phyloP scores from a whole-genome alignment of 2,797 vertebrate species.

The Sardinella longiceps region DNA sequence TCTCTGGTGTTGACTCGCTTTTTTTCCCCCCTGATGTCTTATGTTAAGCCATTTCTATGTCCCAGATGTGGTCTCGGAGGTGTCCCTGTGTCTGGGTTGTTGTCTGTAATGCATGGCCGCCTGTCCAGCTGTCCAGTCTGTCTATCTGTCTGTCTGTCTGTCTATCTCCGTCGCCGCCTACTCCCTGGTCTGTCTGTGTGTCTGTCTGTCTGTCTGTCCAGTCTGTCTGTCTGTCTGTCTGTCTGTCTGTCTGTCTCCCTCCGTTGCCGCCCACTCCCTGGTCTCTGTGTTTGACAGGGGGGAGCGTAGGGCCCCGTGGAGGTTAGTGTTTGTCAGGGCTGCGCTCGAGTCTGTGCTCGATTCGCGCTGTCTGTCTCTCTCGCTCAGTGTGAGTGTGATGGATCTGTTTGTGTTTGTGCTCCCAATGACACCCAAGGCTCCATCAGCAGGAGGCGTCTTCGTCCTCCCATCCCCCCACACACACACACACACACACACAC shows the following conservation, averaged over 20 bases:
- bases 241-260: too few relatives aligned
- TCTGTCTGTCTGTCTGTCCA: too few relatives aligned
- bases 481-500: too few relatives aligned
- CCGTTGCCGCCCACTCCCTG: not conserved
- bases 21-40: not conserved
- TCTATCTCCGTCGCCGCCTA: too few relatives aligned
- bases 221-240: too few relatives aligned
- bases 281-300: not conserved
- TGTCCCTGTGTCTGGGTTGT: not conserved
- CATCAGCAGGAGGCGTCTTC: not conserved
- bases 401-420: slow-evolving; percentile 45
- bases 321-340: not conserved
- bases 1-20: not conserved
- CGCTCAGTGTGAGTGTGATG: slow-evolving; percentile 26
- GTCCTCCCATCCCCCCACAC: not conserved
- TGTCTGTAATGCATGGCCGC: not conserved
- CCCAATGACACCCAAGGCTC: slow-evolving; percentile 24
- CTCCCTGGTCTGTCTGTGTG: too few relatives aligned
- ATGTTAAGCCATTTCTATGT: not conserved
- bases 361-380: slow-evolving; percentile 35
- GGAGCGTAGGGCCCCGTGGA: not conserved
- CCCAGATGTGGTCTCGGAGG: not conserved
- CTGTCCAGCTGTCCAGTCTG: too few relatives aligned
- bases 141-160: too few relatives aligned
- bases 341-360: not conserved